A percentile compares a stretch with the other conserved stretches of the same genome.
phyloP scores from a whole-genome alignment of 1,140 invertebrate species.

The Macrostomum lignano region DNA sequence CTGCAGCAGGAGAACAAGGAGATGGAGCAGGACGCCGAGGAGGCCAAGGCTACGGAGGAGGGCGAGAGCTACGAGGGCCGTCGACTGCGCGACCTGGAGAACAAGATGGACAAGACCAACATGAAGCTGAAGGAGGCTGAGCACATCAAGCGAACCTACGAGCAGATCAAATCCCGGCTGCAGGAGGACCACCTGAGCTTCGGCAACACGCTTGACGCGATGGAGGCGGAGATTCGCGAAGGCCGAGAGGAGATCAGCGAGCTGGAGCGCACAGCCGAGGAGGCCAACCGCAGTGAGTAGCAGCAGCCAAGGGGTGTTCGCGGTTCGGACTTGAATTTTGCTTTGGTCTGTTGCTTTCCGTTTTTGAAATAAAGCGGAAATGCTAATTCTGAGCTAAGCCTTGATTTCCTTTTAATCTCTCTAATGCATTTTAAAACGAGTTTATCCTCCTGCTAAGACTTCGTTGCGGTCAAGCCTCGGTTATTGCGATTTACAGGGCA shows the following conservation, averaged over 20 bases:
- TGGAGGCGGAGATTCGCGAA: conserved; percentile 17
- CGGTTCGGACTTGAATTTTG: too few relatives aligned
- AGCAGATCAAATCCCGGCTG: conserved; percentile 21
- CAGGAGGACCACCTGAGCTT: conserved; percentile 17
- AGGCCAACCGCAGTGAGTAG: too few relatives aligned
- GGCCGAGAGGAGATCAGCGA: conserved; percentile 10
- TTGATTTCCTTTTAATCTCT: too few relatives aligned
- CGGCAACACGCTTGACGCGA: conserved; percentile 13
- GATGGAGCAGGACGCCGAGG: conserved; percentile 21
- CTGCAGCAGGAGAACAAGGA: conserved; percentile 21
- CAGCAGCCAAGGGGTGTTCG: too few relatives aligned
- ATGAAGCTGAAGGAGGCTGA: conserved; percentile 27
- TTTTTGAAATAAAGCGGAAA: too few relatives aligned
- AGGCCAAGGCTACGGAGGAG: conserved; percentile 19
- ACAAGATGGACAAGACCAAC: conserved; percentile 24
- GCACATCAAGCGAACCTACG: conserved; percentile 25
- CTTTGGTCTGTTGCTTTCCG: too few relatives aligned
- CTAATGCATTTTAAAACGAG: too few relatives aligned
- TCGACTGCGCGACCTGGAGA: conserved; percentile 25
- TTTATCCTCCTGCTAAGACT: too few relatives aligned
- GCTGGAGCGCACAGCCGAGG: conserved; percentile 20
- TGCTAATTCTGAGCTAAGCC: too few relatives aligned
- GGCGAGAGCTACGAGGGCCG: conserved; percentile 23
- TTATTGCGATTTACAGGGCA: too few relatives aligned
- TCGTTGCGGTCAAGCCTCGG: too few relatives aligned